These are phyloP conservation scores for Gorsachius goisagi DNA, from an alignment of 2,113 vertebrate species.

Conservation along the genomic window DNA sequence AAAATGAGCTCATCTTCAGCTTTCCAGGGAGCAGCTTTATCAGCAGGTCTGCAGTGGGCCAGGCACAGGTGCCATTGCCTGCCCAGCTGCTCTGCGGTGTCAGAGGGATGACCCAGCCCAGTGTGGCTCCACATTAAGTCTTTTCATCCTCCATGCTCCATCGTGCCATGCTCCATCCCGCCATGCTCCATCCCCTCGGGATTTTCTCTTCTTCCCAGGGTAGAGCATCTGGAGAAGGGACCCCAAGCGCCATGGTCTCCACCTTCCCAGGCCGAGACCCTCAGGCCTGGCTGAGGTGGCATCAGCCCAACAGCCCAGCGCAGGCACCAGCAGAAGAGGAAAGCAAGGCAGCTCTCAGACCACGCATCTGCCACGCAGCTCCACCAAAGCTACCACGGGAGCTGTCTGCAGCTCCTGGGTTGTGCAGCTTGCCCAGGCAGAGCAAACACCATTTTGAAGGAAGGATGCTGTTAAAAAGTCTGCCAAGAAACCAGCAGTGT, in stretches of 20 bases:
- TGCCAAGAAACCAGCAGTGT: neutral
- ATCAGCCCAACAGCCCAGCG: neutral
- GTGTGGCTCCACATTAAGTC: too few species aligned
- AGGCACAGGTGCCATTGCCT: fast-evolving
- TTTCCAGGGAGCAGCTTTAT: neutral
- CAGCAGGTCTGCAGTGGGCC: neutral
- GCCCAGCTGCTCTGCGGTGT: fast-evolving
- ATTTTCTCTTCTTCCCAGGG: neutral
- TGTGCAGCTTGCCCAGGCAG: neutral
- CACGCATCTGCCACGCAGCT: fast-evolving
- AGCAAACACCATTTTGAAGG: neutral
- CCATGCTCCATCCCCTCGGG: neutral
- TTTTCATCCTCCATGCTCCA: neutral
- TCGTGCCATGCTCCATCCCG: too few species aligned
- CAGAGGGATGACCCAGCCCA: fast-evolving
- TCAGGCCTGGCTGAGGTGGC: neutral
- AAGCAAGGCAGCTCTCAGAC: neutral
- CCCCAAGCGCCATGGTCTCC: fast-evolving
- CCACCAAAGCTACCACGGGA: neutral
- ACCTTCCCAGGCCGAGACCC: neutral
- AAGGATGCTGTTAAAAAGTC: neutral
- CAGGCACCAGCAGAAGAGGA: neutral
- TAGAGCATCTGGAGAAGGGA: neutral
- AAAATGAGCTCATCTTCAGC: neutral
- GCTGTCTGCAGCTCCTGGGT: neutral